Conservation (phyloP, 2,888 invertebrate species). For the Coelinius sp. region DNA sequence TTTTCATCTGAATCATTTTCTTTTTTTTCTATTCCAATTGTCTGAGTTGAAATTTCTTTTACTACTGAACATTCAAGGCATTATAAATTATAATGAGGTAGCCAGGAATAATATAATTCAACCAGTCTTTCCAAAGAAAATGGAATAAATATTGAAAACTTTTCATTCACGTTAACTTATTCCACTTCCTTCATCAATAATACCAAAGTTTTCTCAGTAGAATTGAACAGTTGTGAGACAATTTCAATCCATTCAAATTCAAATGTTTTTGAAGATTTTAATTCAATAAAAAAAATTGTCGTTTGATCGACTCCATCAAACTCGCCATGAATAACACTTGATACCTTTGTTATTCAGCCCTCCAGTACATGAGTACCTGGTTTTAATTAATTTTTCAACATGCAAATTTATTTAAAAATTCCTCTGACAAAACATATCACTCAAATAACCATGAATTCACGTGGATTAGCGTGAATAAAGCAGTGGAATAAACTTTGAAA, state of each 20-base stretch:
- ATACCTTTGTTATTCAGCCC: neutral
- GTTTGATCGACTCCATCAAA: neutral
- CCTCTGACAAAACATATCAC: neutral
- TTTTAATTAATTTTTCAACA: constrained; percentile 6
- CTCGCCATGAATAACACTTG: neutral
- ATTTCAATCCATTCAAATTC: neutral
- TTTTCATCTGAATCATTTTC: neutral
- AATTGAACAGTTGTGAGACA: neutral
- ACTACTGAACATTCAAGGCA: neutral
- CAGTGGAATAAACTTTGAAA: neutral
- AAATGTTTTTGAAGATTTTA: neutral
- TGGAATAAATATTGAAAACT: neutral
- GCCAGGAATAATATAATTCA: constrained; percentile 1
- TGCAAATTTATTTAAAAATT: constrained; percentile 3
- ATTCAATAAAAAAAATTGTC: neutral
- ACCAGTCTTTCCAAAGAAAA: neutral
- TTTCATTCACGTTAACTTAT: constrained; percentile 17
- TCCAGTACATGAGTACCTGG: neutral
- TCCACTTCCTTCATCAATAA: constrained; percentile 18
- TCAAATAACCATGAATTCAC: constrained; percentile 14
- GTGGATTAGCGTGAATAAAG: neutral
- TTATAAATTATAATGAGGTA: constrained; percentile 18
- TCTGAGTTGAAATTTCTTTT: neutral
- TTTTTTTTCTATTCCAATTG: neutral
- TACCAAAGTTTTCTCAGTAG: neutral